Evolutionary conservation across 2,113 vertebrate species (phyloP).

Genomic region (Cyanoderma ruficeps): DNA sequence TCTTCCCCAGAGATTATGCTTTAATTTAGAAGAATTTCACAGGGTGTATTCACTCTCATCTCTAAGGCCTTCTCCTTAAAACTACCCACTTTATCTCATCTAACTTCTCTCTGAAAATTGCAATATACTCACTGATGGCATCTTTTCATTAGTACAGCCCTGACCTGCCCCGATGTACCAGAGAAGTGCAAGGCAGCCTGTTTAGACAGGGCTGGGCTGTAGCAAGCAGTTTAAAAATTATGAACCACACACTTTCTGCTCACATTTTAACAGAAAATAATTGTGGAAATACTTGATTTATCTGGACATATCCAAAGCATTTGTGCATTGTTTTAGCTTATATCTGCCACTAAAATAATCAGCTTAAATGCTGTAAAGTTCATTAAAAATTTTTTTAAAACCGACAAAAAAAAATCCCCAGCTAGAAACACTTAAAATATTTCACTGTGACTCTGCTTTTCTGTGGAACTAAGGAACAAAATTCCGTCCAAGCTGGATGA

Average conservation of each 20-base stretch:
- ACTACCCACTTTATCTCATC: not conserved
- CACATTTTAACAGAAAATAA: not conserved
- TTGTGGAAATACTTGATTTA: not conserved
- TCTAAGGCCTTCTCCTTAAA: not conserved
- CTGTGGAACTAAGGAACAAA: not conserved
- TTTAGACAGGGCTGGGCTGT: not conserved
- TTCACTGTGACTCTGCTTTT: not conserved
- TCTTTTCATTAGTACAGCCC: not conserved
- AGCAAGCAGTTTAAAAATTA: not conserved
- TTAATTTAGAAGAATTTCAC: constrained; percentile 44
- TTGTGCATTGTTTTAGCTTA: not conserved
- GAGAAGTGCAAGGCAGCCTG: not conserved
- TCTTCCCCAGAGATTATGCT: constrained; percentile 42
- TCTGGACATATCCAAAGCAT: not conserved
- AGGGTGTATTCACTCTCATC: not conserved
- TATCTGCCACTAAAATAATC: not conserved
- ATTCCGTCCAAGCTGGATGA: not conserved
- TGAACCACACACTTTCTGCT: not conserved
- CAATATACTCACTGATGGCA: not conserved
- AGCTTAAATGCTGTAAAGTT: not conserved
- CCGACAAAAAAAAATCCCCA: too few species aligned
- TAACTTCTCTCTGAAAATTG: accelerated
- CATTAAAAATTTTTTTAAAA: not conserved
- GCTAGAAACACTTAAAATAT: not conserved
- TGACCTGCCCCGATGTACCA: not conserved